These are phyloP conservation scores for Lycaena phlaeas DNA, from an alignment of 2,888 invertebrate species.

Conservation along the genomic window DNA sequence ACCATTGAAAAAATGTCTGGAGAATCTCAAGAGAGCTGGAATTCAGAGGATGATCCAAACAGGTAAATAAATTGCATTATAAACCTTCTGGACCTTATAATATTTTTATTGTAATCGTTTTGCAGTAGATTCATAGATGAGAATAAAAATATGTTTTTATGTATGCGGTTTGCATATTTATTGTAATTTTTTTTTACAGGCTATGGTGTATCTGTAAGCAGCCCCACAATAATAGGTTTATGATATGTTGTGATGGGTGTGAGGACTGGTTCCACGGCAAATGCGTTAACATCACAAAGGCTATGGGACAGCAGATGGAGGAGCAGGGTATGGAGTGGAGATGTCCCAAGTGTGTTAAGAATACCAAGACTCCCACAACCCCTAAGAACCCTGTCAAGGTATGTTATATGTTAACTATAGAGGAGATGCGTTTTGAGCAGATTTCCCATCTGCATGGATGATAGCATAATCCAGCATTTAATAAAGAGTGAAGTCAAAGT, in stretches of 20 bases:
- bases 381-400: constrained; percentile 1
- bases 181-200: constrained; percentile 40
- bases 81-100: too few species aligned
- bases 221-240: constrained; percentile 95
- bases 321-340: constrained; percentile 90
- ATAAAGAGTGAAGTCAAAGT: too few species aligned
- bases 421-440: too few species aligned
- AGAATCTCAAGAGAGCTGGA: constrained; percentile 78
- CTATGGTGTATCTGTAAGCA: constrained; percentile 96
- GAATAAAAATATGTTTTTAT: too few species aligned
- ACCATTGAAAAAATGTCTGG: constrained; percentile 51
- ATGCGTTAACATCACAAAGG: constrained; percentile 93
- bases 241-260: constrained; percentile 97
- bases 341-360: constrained; percentile 86
- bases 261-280: constrained; percentile 99
- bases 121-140: too few species aligned
- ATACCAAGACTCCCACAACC: constrained; percentile 33
- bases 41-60: constrained; percentile 94
- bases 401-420: too few species aligned
- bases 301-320: constrained; percentile 94
- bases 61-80: constrained; percentile 51
- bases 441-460: too few species aligned
- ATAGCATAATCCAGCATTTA: too few species aligned
- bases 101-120: too few species aligned
- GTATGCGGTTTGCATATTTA: too few species aligned